A percentile compares a stretch with the other conserved stretches of the same genome.
phyloP scores from a whole-genome alignment of 2,797 vertebrate species.

The Cephalopachus bancanus region DNA sequence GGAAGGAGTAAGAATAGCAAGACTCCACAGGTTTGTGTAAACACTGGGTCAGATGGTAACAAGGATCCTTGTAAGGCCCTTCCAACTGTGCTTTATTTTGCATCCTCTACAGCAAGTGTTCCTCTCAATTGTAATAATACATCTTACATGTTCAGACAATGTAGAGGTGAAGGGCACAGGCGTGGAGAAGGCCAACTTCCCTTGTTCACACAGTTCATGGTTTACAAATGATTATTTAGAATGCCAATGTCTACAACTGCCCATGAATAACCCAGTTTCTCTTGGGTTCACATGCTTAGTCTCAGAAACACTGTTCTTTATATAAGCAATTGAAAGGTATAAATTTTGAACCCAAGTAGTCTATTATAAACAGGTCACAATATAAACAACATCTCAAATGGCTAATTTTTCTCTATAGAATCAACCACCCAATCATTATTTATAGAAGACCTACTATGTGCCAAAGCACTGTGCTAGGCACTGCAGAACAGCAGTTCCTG shows the following conservation, averaged over 20 bases:
- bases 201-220: not conserved
- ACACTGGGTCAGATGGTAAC: not conserved
- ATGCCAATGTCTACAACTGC: not conserved
- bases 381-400: conserved; percentile 35
- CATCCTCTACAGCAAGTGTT: not conserved
- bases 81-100: not conserved
- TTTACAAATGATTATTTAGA: conserved; percentile 21
- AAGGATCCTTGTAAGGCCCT: not conserved
- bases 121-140: conserved; percentile 42
- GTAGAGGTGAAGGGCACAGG: not conserved
- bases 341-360: not conserved
- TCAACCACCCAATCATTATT: not conserved
- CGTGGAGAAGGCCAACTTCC: not conserved
- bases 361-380: conserved; percentile 55
- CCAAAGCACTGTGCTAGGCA: conserved; percentile 5
- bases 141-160: not conserved
- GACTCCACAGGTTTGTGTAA: not conserved
- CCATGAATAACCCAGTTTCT: not conserved
- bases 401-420: conserved; percentile 63
- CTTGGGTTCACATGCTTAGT: conserved; percentile 6
- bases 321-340: conserved; percentile 39
- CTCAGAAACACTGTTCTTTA: conserved; percentile 50
- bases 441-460: conserved; percentile 9
- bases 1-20: not conserved
- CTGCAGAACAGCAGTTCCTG: not conserved